Base-by-base conservation (phyloP, 2,113 vertebrate species). In the Marmota flaviventris region DNA sequence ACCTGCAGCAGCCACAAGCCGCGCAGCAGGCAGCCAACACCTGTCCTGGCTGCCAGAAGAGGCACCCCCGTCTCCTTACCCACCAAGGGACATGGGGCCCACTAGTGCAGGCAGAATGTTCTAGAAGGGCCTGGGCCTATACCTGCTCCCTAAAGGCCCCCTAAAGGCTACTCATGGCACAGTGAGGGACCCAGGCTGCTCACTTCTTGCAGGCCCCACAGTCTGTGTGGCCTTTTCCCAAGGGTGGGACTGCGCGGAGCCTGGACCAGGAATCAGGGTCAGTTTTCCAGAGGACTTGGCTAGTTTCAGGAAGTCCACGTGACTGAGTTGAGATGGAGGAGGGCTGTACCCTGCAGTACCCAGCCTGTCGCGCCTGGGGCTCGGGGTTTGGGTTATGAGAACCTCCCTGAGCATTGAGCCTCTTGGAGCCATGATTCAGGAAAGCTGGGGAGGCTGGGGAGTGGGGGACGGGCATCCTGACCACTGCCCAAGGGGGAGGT, bases 311-410 rank as follows among this genome's bases (percentile, higher is more conserved):
- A 37, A 34, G 77, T 5, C 1, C 0, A 4, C 8, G 45, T 20
- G 0, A 63, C 17, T 12, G 18, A 39, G 39, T 7, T 25, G n/a
- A 70, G 53, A 51, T 12, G 0, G 24, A 17, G 1, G 11, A 63
- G 3, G 2, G 8, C 8, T 48, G 2, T 29, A 6, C 17, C 56
- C 56, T 5, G 53, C 56, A 20, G 4, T 4, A 56, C 56, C 56
- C 45, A 25, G 4, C 39, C 8, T 56, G 45, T n/a, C 58, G 13
- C 65, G 27, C 20, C 58, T 65, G 88, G 22, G 34, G 34, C 29
- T 63, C 4, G 17, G 56, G 24, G 22, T n/a, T 73, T 75, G 22
- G 53, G 22, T 45, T 45, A 51, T 51, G 48, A 51, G 13, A 10
- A n/a, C 56, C 58, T 24, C 53, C 56, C 37, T 4, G 7, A 48